Base-by-base conservation (phyloP, 2,888 invertebrate species). In the Sarcophaga variegata region DNA sequence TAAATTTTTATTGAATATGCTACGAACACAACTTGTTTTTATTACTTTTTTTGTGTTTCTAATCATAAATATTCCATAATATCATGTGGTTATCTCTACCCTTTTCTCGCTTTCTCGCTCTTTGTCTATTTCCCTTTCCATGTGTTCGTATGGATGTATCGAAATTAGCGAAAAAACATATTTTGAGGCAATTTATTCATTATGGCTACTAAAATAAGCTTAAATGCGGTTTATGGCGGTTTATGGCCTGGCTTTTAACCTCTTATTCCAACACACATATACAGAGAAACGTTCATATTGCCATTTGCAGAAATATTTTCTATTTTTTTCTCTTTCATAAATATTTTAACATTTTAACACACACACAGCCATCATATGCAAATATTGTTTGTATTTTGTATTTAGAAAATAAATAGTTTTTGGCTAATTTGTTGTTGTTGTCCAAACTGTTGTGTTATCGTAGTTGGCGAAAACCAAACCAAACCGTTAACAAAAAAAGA, bases 161-260 rank as follows among this genome's bases (percentile, higher is more conserved):
- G 76, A 85, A 76, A 81, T 85, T 81, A 81, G 66, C 71, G 17
- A 76, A 72, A 76, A 72, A 45, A 66, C 10, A 74, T 80, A 66
- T 85, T 84, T 81, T 62, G 60, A 63, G 80, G 76, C 80, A 85
- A 85, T 85, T 85, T 81, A 81, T 81, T 81, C 81, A 85, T 85
- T 85, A 85, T 71, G 66, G 8, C 37, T 37, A 64, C 71, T 76
- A 85, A 54, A 85, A 85, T 85, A 85, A 76, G 80, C 76, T 76
- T 66, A 70, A 82, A 83, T 84, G 76, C 20, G 84, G 84, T 81
- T 81, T 85, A 66, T 81, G 60, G 76, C 69, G 76, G 76, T 81
- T 85, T 85, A 81, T 84, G 80, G 84, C 70, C 71, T 83, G 80
- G 84, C 70, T 76, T 83, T 78, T 78, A 83, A 78, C 72, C 83